Base-by-base conservation (phyloP, 37 sponge, comb jelly and placozoan genomes). In the Eunapius fragilis region DNA sequence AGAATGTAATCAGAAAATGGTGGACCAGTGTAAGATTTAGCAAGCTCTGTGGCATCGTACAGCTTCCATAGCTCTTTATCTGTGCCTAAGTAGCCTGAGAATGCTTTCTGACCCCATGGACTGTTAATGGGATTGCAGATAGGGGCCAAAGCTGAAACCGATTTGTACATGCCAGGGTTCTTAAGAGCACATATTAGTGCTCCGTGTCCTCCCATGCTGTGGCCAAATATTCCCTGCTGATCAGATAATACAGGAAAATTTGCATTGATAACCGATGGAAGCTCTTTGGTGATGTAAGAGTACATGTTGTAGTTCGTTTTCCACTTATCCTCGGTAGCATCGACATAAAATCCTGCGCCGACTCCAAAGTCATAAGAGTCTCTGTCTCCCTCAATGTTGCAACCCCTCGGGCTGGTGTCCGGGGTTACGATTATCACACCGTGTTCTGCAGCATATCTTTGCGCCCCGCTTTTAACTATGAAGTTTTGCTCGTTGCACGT, bases 121-220 rank as follows among this genome's bases (percentile, higher is more conserved):
- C 96, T 91, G 47, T 93, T 86, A 67, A 75, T 49, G 17, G 99
- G 99, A 71, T 98, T 98, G 49, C 89, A 91, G 67, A 98, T 98
- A 4, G 99, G 99, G 74, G 99, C 89, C 91, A 98, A 98, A 17
- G 94, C 97, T 31, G 96, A 95, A 13, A 91, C 92, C 11, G 95
- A 94, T 81, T 83, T 79, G 75, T 97, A 99, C 81, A 79, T 82
- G 0, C 97, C 96, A 17, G 99, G 99, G 74, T 95, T 97, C 80
- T 95, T 95, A 69, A 99, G 83, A 28, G 93, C 87, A 78, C 92
- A 93, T 32, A 95, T 90, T 10, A 99, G 92, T 28, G 99, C 99
- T 0, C 99, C 99, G 76, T 99, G 99, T 5, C 99, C 99, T 45
- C 99, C 99, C 99, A 99, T 99, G 68, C 98, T 97, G 85, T 99